Conservation (phyloP, 2,888 invertebrate species). For the Cephus spinipes region DNA sequence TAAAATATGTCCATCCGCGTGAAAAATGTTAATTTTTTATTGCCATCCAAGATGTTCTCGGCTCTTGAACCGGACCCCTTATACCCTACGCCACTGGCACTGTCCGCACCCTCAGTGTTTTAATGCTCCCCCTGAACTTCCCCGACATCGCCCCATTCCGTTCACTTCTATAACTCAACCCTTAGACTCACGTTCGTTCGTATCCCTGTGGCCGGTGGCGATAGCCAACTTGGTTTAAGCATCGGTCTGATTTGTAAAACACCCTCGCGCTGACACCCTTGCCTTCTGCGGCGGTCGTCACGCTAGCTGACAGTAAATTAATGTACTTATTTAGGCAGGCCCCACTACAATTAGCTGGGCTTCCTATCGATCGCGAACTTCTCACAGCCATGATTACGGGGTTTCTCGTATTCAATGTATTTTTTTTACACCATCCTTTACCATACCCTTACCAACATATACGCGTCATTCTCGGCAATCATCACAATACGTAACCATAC, state of each 20-base stretch:
- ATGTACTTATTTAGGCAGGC: conserved; percentile 38
- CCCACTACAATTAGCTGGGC: conserved; percentile 15
- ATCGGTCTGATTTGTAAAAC: conserved; percentile 31
- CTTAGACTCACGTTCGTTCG: conserved; percentile 32
- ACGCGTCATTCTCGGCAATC: neutral
- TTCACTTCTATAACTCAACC: conserved; percentile 41
- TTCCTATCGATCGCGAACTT: conserved; percentile 32
- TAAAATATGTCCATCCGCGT: neutral
- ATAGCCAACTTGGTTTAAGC: conserved; percentile 9
- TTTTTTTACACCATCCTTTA: neutral
- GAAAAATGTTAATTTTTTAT: neutral
- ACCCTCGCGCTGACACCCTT: conserved; percentile 22
- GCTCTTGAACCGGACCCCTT: conserved; percentile 17
- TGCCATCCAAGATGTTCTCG: neutral
- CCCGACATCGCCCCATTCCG: conserved; percentile 44
- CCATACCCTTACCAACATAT: neutral
- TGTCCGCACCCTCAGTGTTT: conserved; percentile 55
- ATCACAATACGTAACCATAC: neutral
- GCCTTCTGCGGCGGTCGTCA: conserved; percentile 33
- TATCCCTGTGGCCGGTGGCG: conserved; percentile 18
- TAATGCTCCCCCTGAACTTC: conserved; percentile 54
- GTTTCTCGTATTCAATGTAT: neutral
- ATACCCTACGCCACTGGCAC: conserved; percentile 45
- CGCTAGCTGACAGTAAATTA: conserved; percentile 43
- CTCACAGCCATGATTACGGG: conserved; percentile 19